A percentile compares a stretch with the other conserved stretches of the same genome.
Conservation (phyloP, 2,113 vertebrate species). For the Hemichromis elongatus region DNA sequence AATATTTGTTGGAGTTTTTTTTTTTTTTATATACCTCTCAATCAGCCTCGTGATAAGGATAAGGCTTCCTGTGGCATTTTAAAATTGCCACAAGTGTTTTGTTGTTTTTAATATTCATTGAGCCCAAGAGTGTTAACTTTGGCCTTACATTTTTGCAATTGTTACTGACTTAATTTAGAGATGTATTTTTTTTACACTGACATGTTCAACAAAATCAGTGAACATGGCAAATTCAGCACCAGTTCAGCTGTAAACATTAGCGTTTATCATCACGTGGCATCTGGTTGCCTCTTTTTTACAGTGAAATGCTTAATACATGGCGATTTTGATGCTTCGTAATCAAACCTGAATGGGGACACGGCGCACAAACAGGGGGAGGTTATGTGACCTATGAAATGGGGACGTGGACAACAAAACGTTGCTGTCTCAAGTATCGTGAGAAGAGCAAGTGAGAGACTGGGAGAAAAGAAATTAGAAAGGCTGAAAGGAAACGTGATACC, state of each 20-base stretch:
- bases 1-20: background rate
- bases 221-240: background rate
- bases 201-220: background rate
- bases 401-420: background rate
- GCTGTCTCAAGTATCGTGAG: slow-evolving; percentile 48
- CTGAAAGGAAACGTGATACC: slow-evolving; percentile 12
- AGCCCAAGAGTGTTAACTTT: background rate
- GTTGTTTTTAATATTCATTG: background rate
- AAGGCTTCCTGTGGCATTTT: background rate
- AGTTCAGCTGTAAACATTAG: background rate
- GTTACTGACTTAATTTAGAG: background rate
- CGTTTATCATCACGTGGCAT: background rate
- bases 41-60: background rate
- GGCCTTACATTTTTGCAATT: background rate
- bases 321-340: background rate
- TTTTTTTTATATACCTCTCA: background rate
- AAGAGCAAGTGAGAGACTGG: background rate
- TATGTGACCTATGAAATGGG: slow-evolving; percentile 34
- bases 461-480: background rate
- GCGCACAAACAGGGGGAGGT: background rate
- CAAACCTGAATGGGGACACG: background rate
- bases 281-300: background rate
- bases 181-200: background rate
- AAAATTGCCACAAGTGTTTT: background rate
- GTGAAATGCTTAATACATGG: background rate